Evolutionary conservation across 2,797 vertebrate genomes (phyloP).

Genomic region (Pristis pectinata): DNA sequence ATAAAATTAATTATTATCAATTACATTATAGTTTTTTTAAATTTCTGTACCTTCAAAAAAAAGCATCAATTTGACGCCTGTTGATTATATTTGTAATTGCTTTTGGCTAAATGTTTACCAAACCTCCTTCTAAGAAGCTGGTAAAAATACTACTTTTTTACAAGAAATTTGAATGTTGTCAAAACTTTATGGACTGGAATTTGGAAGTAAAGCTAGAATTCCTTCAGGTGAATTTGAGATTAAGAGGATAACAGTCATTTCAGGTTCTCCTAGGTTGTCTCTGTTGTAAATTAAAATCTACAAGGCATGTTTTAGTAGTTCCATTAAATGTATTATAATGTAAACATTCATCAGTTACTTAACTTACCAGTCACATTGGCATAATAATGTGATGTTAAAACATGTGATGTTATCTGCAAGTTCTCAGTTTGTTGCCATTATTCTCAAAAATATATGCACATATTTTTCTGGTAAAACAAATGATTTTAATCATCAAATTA

Average conservation of each 20-base stretch:
- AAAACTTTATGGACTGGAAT: neutral
- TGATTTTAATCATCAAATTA: neutral
- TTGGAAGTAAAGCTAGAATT: neutral
- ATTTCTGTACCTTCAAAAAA: neutral
- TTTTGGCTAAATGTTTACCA: neutral
- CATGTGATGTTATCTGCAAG: neutral
- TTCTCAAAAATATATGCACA: neutral
- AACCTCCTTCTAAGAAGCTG: neutral
- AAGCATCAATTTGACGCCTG: neutral
- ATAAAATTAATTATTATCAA: neutral
- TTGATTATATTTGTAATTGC: neutral
- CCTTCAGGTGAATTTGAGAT: neutral
- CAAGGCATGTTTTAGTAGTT: neutral
- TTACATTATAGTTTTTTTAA: neutral
- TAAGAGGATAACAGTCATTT: neutral
- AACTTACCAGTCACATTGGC: neutral
- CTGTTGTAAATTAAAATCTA: neutral
- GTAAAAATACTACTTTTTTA: neutral
- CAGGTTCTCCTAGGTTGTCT: neutral
- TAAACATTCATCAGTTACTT: neutral
- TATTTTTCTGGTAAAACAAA: neutral
- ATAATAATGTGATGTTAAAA: neutral
- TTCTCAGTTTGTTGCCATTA: neutral
- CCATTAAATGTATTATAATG: neutral
- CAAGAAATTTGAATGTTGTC: neutral